A percentile compares a stretch with the other conserved stretches of the same genome.
phyloP scores from a whole-genome alignment of 2,888 invertebrate genomes.

The Tetragonisca angustula region DNA sequence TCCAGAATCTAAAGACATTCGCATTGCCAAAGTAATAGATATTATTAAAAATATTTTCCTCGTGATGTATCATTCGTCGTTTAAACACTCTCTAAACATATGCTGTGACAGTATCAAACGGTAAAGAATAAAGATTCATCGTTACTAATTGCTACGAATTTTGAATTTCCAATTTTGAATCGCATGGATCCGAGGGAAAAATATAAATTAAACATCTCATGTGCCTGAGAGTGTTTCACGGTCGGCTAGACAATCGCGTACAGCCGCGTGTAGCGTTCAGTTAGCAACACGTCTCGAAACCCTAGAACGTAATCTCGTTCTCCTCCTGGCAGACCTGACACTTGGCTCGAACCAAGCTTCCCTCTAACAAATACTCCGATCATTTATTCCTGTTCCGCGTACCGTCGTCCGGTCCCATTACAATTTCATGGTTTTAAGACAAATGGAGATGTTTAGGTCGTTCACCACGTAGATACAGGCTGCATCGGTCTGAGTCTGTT shows the following conservation, averaged over 20 bases:
- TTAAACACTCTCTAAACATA: no score
- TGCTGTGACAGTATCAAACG: no score
- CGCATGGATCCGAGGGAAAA: no score
- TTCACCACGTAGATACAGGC: constrained; percentile 22
- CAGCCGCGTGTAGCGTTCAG: no score
- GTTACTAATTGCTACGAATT: no score
- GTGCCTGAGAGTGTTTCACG: no score
- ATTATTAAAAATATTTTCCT: no score
- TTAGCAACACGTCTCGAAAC: constrained; percentile 1
- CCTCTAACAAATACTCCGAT: constrained; percentile 42
- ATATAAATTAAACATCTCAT: no score
- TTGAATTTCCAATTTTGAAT: no score
- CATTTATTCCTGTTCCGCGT: constrained; percentile 39
- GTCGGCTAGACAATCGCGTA: neutral
- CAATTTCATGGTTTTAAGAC: constrained; percentile 51
- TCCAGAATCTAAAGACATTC: no score
- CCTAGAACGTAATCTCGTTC: neutral
- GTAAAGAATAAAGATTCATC: no score
- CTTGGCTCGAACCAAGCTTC: neutral
- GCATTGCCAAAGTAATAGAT: neutral
- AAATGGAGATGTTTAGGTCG: constrained; percentile 59
- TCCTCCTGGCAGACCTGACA: neutral
- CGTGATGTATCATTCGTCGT: no score
- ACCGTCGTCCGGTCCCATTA: constrained; percentile 33
- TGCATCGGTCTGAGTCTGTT: constrained; percentile 20